These are phyloP conservation scores for Enteromius argenteus DNA, from an alignment of 2,797 vertebrate genomes.

Conservation along the genomic window DNA sequence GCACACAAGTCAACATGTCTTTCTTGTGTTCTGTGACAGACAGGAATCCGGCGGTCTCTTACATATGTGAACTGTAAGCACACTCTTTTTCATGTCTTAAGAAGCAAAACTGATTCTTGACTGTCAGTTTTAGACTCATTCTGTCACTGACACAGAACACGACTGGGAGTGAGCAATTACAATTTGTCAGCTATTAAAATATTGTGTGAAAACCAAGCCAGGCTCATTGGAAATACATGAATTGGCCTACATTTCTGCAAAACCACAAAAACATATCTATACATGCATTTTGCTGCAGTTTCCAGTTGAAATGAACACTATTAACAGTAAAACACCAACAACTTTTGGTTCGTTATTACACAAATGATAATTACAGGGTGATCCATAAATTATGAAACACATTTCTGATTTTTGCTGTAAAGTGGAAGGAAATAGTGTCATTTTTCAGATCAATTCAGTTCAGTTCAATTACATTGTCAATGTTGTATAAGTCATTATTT, in stretches of 20 bases:
- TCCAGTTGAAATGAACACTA: background rate
- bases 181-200: background rate
- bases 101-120: background rate
- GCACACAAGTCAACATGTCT: background rate
- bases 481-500: too few relatives aligned
- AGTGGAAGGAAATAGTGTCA: too few relatives aligned
- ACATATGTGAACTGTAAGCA: background rate
- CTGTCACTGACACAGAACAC: background rate
- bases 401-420: too few relatives aligned
- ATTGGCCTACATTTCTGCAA: background rate
- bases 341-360: too few relatives aligned
- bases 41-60: background rate
- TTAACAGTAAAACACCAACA: background rate
- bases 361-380: background rate
- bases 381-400: too few relatives aligned
- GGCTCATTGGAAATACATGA: background rate
- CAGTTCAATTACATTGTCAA: too few relatives aligned
- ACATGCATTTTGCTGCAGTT: background rate
- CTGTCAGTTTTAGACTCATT: background rate
- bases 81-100: background rate
- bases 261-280: background rate
- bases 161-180: background rate
- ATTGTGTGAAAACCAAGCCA: background rate
- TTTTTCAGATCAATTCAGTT: too few relatives aligned
- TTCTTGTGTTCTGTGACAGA: background rate